These are phyloP conservation scores for Anthonomus grandis DNA, from an alignment of 1,140 invertebrate genomes.

Conservation along the genomic window DNA sequence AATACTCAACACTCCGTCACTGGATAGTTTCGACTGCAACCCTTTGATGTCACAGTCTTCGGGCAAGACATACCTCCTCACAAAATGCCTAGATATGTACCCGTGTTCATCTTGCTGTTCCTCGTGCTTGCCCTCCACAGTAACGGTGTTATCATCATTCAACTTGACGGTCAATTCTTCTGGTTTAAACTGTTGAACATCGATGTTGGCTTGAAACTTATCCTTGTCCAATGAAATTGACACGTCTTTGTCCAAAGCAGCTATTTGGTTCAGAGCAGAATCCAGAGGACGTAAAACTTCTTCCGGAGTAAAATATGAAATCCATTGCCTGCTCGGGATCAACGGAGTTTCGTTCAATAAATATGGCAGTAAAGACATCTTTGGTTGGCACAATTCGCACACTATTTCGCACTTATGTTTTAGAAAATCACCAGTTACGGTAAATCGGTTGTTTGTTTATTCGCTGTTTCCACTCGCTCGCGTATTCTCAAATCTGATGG, in stretches of 20 bases:
- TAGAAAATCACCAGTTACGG: no score
- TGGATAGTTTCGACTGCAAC: slow-evolving; percentile 54
- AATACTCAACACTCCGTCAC: slow-evolving; percentile 62
- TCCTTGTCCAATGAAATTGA: slow-evolving; percentile 50
- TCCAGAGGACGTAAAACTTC: background rate
- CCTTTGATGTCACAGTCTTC: background rate
- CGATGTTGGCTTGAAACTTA: slow-evolving; percentile 47
- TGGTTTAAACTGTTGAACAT: slow-evolving; percentile 60
- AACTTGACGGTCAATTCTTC: slow-evolving; percentile 62
- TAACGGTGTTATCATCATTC: slow-evolving; percentile 58
- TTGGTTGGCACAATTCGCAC: no score
- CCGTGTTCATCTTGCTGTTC: slow-evolving; percentile 3
- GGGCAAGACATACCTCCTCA: background rate
- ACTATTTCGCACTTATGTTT: no score
- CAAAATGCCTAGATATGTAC: slow-evolving; percentile 12
- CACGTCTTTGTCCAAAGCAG: slow-evolving; percentile 7
- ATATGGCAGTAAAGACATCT: no score
- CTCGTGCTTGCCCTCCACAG: slow-evolving; percentile 70
- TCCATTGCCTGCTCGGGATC: no score
- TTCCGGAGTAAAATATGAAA: no score
- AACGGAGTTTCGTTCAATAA: no score
- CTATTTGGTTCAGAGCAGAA: background rate
- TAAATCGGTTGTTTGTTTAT: no score
- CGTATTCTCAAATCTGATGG: no score
- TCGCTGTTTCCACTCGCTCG: no score